Base-by-base conservation (phyloP, 92 coral and sea anemone genomes). In the Phenganax subtilis region DNA sequence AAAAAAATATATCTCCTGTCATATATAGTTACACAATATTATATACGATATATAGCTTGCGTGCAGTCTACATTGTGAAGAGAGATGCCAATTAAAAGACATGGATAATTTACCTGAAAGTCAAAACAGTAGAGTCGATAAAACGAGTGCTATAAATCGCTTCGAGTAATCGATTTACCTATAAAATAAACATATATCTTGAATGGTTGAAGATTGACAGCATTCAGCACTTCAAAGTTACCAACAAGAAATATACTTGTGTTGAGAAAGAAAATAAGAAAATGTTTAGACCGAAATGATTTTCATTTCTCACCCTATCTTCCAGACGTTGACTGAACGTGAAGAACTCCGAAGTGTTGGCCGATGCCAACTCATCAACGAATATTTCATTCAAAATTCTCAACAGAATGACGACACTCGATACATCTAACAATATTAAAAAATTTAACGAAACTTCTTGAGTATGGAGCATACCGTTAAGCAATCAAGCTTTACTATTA, bases 301-400 rank as follows among this genome's bases (percentile, higher is more conserved):
- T 61, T 61, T 61, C 25, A 14, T 66, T 66, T 30, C 72, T 66
- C 9, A 66, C 72, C 72, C 72, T 14, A 51, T 66, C 72, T 47
- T 66, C 72, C 7, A 66, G 51, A 16, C 47, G 72, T 66, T 37
- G 28, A 27, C 5, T 20, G 25, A 66, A 66, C 10, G 9, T 47
- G 72, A 9, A 56, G 51, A 56, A 76, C n/a, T 29, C 53, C 30
- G 61, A 47, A 17, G 79, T 1, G 55, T 20, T 51, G 0, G 0
- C 7, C 7, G 29, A 12, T 9, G 63, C 30, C 61, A 75, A 54
- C 20, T 63, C 79, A 53, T 27, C 79, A 15, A 8, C 55, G 47
- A 52, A 75, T 57, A 75, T 10, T 54, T 51, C 57, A 17, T 54
- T 28, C 47, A 75, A 52, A 75, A 75, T 75, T 75, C 29, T 75